A percentile compares a stretch with the other conserved stretches of the same genome.
phyloP scores from a whole-genome alignment of 2,888 invertebrate genomes.

The Leptinotarsa tumamoca region DNA sequence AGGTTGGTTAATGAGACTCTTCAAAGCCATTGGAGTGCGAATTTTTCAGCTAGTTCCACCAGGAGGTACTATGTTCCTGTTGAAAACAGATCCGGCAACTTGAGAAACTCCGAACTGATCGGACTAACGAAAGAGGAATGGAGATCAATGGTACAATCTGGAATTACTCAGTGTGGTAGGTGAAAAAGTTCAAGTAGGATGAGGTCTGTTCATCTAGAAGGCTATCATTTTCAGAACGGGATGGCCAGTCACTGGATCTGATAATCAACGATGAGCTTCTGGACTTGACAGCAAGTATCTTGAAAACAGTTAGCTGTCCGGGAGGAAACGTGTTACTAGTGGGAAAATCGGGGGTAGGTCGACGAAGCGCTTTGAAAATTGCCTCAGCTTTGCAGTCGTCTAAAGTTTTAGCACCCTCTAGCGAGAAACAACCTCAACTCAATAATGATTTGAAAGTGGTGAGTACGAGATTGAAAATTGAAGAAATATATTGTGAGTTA shows the following conservation, averaged over 20 bases:
- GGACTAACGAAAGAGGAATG: constrained; percentile 71
- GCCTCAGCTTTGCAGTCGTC: constrained; percentile 80
- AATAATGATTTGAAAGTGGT: constrained; percentile 79
- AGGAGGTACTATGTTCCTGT: constrained; percentile 54
- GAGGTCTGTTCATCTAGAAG: neutral
- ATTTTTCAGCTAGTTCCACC: neutral
- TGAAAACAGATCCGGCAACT: constrained; percentile 45
- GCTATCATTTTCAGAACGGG: constrained; percentile 70
- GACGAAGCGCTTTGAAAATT: constrained; percentile 82
- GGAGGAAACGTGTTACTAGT: constrained; percentile 78
- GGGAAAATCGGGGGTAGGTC: constrained; percentile 84
- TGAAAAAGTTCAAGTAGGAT: neutral
- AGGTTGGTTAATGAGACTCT: constrained; percentile 71
- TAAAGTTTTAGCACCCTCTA: constrained; percentile 66
- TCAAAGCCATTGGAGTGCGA: constrained; percentile 61
- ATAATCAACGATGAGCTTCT: constrained; percentile 77
- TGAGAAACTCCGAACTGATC: constrained; percentile 44
- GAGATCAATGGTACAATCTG: constrained; percentile 72
- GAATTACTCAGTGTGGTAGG: constrained; percentile 76
- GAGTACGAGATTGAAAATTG: constrained; percentile 11
- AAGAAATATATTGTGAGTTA: too few relatives aligned
- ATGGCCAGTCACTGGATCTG: constrained; percentile 71
- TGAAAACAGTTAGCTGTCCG: constrained; percentile 73
- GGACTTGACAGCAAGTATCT: constrained; percentile 73
- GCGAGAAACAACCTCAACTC: constrained; percentile 70